phyloP scores from a whole-genome alignment of 2,888 invertebrate genomes.

The Eupithecia abbreviata region DNA sequence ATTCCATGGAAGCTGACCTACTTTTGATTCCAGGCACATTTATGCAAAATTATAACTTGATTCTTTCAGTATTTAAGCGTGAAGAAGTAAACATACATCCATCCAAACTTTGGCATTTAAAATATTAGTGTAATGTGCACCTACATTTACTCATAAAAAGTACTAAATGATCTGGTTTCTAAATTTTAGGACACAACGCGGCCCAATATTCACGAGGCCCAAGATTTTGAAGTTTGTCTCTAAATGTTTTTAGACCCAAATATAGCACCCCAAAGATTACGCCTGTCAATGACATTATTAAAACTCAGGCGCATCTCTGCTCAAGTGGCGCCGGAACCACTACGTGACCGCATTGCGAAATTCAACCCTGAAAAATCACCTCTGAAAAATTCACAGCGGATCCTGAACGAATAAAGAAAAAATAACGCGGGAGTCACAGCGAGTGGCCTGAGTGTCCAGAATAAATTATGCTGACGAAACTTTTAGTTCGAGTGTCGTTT shows the following conservation, averaged over 20 bases:
- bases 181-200: not conserved
- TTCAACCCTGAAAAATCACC: conserved; percentile 71
- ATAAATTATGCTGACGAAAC: conserved; percentile 81
- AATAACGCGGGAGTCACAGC: conserved; percentile 64
- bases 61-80: no score
- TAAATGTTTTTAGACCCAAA: not conserved
- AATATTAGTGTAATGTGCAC: not conserved
- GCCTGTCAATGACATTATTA: conserved; percentile 74
- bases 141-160: not conserved
- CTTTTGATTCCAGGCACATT: no score
- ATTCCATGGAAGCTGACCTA: no score
- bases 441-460: conserved; percentile 70
- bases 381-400: conserved; percentile 66
- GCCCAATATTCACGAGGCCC: not conserved
- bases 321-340: conserved; percentile 70
- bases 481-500: conserved; percentile 67
- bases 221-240: not conserved
- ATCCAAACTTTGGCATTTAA: no score
- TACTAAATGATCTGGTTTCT: not conserved
- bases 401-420: conserved; percentile 72
- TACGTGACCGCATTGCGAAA: conserved; percentile 79
- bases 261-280: conserved; percentile 35
- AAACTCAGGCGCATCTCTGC: conserved; percentile 74
- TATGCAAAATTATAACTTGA: no score
- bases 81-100: no score